phyloP scores from a whole-genome alignment of 2,797 vertebrate species.

The Darevskia mixta region DNA sequence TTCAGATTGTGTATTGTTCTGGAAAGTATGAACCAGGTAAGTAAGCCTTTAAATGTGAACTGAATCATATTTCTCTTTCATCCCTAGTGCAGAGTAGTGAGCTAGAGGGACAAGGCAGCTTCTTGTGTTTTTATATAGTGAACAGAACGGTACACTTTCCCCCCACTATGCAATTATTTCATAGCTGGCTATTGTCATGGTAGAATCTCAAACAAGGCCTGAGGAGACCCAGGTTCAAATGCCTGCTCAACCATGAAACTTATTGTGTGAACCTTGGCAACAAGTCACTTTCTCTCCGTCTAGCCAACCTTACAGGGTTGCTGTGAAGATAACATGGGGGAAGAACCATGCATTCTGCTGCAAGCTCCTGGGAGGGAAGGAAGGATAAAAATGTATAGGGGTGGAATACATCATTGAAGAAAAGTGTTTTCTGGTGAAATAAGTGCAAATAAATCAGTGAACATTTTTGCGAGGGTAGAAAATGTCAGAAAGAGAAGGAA shows the following conservation, averaged over 20 bases:
- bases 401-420: neutral
- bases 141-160: neutral
- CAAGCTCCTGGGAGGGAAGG: neutral
- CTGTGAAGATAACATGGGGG: neutral
- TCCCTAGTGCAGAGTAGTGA: neutral
- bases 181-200: neutral
- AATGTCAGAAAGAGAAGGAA: neutral
- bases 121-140: neutral
- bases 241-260: neutral
- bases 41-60: too few species aligned
- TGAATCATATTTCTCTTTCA: too few species aligned
- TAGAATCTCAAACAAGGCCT: neutral
- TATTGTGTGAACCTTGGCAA: neutral
- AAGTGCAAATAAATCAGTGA: neutral
- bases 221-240: neutral
- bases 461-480: neutral
- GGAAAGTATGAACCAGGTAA: too few species aligned
- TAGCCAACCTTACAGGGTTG: neutral
- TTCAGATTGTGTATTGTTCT: too few species aligned
- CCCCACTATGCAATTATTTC: neutral
- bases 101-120: neutral
- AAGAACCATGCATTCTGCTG: neutral
- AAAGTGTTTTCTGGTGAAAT: neutral
- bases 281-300: neutral
- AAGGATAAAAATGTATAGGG: neutral